Evolutionary conservation across 2,797 vertebrate species (phyloP).

Genomic region (Coreius guichenoti): DNA sequence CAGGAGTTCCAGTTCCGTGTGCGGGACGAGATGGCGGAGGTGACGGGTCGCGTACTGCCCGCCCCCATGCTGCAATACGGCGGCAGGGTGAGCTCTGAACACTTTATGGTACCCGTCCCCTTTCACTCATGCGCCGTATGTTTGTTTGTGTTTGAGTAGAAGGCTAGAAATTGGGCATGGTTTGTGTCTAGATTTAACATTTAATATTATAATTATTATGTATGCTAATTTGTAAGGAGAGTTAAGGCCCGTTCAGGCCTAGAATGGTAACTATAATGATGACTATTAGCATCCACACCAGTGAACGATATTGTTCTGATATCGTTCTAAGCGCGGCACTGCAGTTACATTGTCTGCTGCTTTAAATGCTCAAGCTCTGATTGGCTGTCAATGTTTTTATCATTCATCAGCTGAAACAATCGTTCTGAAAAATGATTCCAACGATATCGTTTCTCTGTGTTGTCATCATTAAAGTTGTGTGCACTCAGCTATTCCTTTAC

Average conservation of each 20-base stretch:
- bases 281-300: background rate
- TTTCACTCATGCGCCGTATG: constrained; percentile 55
- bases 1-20: constrained; percentile 98
- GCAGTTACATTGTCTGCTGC: background rate
- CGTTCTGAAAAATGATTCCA: background rate
- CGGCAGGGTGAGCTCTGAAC: constrained; percentile 89
- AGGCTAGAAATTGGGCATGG: background rate
- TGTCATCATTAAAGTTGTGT: background rate
- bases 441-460: background rate
- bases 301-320: background rate
- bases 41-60: constrained; percentile 93
- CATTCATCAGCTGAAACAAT: no score
- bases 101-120: constrained; percentile 72
- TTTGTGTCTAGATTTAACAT: background rate
- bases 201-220: background rate
- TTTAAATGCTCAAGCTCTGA: background rate
- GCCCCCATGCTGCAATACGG: constrained; percentile 97
- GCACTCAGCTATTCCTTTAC: background rate
- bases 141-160: constrained; percentile 47
- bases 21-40: constrained; percentile 96
- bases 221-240: background rate
- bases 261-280: background rate
- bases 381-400: background rate
- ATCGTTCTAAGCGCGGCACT: background rate
- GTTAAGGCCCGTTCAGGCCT: background rate